phyloP scores from a whole-genome alignment of 2,113 vertebrate genomes.

The Pteruthius melanotis region DNA sequence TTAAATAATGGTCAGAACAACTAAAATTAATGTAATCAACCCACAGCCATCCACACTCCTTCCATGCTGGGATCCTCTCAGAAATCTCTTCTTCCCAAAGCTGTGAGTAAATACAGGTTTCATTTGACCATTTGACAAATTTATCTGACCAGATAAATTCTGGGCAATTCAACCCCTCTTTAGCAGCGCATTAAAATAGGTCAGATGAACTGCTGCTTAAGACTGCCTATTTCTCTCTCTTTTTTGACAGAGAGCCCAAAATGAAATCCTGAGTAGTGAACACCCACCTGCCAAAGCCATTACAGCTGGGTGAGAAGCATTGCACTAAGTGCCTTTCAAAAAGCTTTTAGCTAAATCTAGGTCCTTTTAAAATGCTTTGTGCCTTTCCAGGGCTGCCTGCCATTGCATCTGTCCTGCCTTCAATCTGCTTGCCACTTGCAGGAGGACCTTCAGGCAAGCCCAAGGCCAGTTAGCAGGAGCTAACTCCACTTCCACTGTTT shows the following conservation, averaged over 20 bases:
- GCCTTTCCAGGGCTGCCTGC: neutral
- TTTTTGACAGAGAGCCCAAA: neutral
- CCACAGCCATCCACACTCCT: neutral
- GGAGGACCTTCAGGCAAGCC: fast-evolving
- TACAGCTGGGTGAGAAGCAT: neutral
- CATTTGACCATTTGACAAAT: neutral
- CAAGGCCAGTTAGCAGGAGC: neutral
- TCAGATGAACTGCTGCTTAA: neutral
- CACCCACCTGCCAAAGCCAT: neutral
- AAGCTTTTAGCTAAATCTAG: neutral
- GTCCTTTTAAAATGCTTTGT: neutral
- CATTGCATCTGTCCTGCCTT: neutral
- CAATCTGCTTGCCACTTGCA: neutral
- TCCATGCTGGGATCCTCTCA: neutral
- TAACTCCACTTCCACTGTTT: neutral
- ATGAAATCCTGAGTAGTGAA: neutral
- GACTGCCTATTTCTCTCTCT: neutral
- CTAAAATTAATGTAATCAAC: neutral
- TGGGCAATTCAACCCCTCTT: neutral
- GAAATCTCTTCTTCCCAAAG: neutral
- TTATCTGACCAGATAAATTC: neutral
- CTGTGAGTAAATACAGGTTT: neutral
- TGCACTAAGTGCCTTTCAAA: neutral
- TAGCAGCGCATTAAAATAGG: neutral
- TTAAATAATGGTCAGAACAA: neutral